Base-by-base conservation (phyloP, 2,888 invertebrate species). In the Agrypnus murinus region DNA sequence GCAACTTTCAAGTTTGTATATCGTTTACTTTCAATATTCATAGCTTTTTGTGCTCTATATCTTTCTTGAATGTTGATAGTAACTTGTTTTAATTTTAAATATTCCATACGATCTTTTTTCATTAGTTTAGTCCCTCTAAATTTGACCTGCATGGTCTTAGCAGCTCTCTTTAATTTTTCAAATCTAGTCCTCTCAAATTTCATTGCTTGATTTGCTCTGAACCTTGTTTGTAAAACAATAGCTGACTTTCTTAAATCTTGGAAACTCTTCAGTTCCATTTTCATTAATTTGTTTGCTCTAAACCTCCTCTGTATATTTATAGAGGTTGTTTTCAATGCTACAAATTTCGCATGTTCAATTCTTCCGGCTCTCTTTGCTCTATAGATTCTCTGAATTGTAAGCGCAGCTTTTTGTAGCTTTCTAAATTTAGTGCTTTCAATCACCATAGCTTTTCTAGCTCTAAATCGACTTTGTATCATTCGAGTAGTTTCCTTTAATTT, bases 141-240 rank as follows among this genome's bases (percentile, higher is more conserved):
- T 48, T 38, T 46, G 57, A 77, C 82, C 80, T 90, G 90, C 65
- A 90, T 84, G 14, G 78, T 73, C 4, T 84, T 62, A 55, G 83
- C 84, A 1, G 87, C 85, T 34, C 80, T 78, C 69, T 84, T 79
- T 15, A 81, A 77, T 14, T 17, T 19, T n/a, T 75, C 34, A 62
- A 79, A 82, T 32, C 45, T 73, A 0, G 77, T 75, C 78, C 86
- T 83, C 67, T 87, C 82, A 8, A 66, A 72, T 77, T 78, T 86
- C 86, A 87, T 87, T 5, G 82, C 64, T 17, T 84, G 74, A 67
- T 84, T 86, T 9, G 86, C 86, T 76, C 86, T 84, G 73, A 83
- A 89, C 3, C 78, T 78, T 62, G 81, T 84, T 78, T 89, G 89
- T 46, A 89, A 82, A 6, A 71, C 71, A 15, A 83, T 75, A 65